Percentiles rank a stretch among this genome's conserved stretches.
These are phyloP conservation scores for Coranthus polyacanthus DNA, from an alignment of 2,797 vertebrate genomes.

Conservation along the genomic window DNA sequence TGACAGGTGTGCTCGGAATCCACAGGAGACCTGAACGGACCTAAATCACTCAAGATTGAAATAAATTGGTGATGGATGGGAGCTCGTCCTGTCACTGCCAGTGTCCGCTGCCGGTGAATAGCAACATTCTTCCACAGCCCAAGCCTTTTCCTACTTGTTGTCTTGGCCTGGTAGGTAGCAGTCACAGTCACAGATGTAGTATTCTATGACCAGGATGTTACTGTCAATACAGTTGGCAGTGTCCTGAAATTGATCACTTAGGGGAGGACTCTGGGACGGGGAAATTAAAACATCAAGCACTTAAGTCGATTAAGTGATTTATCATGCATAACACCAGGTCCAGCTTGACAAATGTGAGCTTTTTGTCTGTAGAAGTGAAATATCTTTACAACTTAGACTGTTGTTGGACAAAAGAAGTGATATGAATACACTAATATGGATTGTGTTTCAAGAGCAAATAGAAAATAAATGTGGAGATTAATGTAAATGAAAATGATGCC, in stretches of 20 bases:
- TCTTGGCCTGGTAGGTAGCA: conserved; percentile 66
- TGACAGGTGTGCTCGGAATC: conserved; percentile 64
- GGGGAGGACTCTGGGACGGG: conserved; percentile 1
- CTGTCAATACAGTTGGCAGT: conserved; percentile 25
- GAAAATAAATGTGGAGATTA: no score
- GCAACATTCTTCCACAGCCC: conserved; percentile 61
- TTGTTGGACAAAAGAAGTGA: no score
- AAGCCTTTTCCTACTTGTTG: conserved; percentile 55
- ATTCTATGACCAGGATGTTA: conserved; percentile 46
- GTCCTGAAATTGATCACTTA: conserved; percentile 36
- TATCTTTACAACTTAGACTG: no score
- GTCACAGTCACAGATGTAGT: conserved; percentile 50
- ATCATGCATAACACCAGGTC: not conserved
- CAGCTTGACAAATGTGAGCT: not conserved
- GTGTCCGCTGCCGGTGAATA: conserved; percentile 63
- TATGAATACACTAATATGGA: no score
- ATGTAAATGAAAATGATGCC: no score
- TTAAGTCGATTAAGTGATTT: conserved; percentile 1
- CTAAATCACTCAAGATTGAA: conserved; percentile 76
- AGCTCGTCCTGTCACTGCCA: conserved; percentile 53
- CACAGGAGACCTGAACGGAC: conserved; percentile 70
- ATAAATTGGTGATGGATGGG: conserved; percentile 81
- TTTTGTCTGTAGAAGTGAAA: no score
- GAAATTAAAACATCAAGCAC: not conserved
- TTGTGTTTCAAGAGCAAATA: no score